A percentile compares a stretch with the other conserved stretches of the same genome.
These are phyloP conservation scores for Heterocephalus glaber DNA, from an alignment of 2,113 vertebrate species.

Conservation along the genomic window DNA sequence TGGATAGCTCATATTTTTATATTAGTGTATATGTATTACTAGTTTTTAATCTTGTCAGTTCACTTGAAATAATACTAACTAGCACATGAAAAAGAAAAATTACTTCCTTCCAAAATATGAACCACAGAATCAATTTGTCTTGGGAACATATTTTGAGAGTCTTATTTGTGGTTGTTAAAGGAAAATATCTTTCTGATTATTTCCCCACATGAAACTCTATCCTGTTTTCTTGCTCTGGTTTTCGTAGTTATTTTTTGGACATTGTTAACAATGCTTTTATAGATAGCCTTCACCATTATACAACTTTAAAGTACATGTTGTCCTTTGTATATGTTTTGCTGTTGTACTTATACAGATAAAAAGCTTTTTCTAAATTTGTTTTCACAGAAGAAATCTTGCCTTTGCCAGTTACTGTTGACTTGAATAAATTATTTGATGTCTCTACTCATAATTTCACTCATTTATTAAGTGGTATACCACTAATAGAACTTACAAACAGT, in stretches of 20 bases:
- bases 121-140: not conserved
- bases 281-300: not conserved
- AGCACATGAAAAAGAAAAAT: not conserved
- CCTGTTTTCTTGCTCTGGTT: not conserved
- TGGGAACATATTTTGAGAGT: not conserved
- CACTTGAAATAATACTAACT: not conserved
- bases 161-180: not conserved
- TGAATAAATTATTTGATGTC: not conserved
- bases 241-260: not conserved
- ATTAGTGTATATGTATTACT: not conserved
- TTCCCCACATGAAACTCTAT: not conserved
- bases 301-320: not conserved
- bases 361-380: not conserved
- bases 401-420: not conserved
- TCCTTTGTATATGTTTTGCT: not conserved
- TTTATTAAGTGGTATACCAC: not conserved
- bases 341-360: not conserved
- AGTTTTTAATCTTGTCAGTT: not conserved
- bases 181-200: not conserved
- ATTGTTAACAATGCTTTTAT: not conserved
- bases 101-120: not conserved
- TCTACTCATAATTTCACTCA: not conserved
- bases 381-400: not conserved
- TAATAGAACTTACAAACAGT: not conserved
- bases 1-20: not conserved